Evolutionary conservation across 2,888 invertebrate genomes (phyloP), one percentile per base, ranked within the genome.

Genomic region (Poecilobothrus nobilitatus): DNA sequence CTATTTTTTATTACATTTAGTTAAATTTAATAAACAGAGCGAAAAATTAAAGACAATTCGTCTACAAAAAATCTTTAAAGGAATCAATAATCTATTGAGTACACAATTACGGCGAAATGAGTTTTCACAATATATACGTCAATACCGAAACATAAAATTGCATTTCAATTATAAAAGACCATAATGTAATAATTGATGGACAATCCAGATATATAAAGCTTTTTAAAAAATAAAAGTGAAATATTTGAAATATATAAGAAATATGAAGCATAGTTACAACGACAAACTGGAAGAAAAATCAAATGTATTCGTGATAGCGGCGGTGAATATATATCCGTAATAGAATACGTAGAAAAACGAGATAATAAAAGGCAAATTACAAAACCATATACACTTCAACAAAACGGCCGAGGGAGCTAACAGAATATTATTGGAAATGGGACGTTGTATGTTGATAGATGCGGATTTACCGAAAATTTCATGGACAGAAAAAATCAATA

Each of bases 401-500:
- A 72, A 27, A 73, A 73, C 66, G 71, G 73, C n/a, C 4, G 72
- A 73, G 68, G 65, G 71, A 34, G 68, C 69, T 21, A 73, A 72
- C 65, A 66, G 70, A 1, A 72, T 70, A n/a, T 44, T 71, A 64
- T 66, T 76, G 10, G 76, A 77, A 66, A 73, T 73, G 69, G 76
- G 76, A 4, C 71, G 77, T 6, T 71, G 74, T 7, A 75, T 78
- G 73, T 63, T 79, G 33, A 62, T 74, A 0, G 69, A n/a, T 6
- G 3, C 20, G 5, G 20, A 12, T 20, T 20, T 21, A 20, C 20
- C n/a, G 7, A 62, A 20, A 62, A 6, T 1, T 20, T 20, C 20
- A 8, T 62, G 62, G 62, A 9, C 5, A 9, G 62, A 62, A 62
- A 20, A n/a, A 20, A 9, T 21, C 6, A 20, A 6, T 5, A 21